Evolutionary conservation across 2,113 vertebrate species (phyloP).

Genomic region (Neopipo cinnamomea): DNA sequence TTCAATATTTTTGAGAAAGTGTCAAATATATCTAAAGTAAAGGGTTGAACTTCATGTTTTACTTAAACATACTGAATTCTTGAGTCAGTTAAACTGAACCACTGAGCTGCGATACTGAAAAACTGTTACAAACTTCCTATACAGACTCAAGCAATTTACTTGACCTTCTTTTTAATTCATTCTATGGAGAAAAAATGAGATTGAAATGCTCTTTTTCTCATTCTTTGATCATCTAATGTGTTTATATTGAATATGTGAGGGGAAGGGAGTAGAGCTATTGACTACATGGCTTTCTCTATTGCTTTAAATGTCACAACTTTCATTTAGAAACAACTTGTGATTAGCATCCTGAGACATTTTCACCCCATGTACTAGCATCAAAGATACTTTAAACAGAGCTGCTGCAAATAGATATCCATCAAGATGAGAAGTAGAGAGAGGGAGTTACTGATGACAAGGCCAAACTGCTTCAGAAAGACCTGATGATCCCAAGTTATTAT

Average conservation of each 20-base stretch:
- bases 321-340: not conserved
- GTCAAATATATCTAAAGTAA: not conserved
- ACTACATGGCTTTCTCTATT: not conserved
- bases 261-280: not conserved
- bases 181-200: not conserved
- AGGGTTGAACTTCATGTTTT: not conserved
- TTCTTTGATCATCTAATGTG: not conserved
- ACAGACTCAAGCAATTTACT: not conserved
- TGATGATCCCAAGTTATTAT: not conserved
- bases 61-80: not conserved
- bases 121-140: not conserved
- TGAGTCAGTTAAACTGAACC: not conserved
- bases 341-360: not conserved
- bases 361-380: rapidly evolving
- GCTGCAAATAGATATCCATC: not conserved
- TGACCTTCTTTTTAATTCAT: not conserved
- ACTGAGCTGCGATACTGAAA: not conserved
- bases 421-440: not conserved
- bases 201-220: not conserved
- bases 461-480: not conserved
- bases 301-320: not conserved
- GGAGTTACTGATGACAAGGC: not conserved
- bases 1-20: not conserved
- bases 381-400: not conserved
- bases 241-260: not conserved